Percentiles rank a stretch among this genome's conserved stretches.
These are phyloP conservation scores for Aleiodes sp. DNA, from an alignment of 1,140 invertebrate genomes.

Conservation along the genomic window DNA sequence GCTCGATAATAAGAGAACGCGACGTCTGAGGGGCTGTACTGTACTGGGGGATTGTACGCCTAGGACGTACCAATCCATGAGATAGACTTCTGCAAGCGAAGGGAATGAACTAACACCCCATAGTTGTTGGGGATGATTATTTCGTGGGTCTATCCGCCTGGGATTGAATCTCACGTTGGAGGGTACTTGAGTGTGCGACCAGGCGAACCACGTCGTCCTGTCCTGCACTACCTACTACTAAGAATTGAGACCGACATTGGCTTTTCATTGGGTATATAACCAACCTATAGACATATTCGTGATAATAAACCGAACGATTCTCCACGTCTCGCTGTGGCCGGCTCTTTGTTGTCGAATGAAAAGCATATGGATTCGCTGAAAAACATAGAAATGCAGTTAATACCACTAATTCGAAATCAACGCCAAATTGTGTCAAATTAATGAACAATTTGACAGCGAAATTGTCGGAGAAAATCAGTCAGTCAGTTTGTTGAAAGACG, in stretches of 20 bases:
- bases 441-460: not conserved
- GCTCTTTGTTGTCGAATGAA: too few relatives aligned
- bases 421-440: not conserved
- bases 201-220: constrained; percentile 39
- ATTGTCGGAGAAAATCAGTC: constrained; percentile 52
- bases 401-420: too few relatives aligned
- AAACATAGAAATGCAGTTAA: too few relatives aligned
- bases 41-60: not conserved
- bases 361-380: too few relatives aligned
- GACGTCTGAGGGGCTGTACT: constrained; percentile 18
- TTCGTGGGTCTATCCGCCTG: constrained; percentile 52
- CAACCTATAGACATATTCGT: constrained; percentile 17
- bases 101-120: constrained; percentile 50
- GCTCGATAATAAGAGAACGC: constrained; percentile 24
- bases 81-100: constrained; percentile 56
- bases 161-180: constrained; percentile 62
- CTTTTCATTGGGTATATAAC: constrained; percentile 50
- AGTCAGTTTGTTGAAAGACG: constrained; percentile 57
- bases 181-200: constrained; percentile 57
- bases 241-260: constrained; percentile 50
- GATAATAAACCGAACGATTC: constrained; percentile 62
- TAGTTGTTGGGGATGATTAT: constrained; percentile 59
- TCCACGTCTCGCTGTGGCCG: constrained; percentile 44
- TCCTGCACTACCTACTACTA: constrained; percentile 19
- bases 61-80: constrained; percentile 37